Evolutionary conservation across 2,888 invertebrate genomes (phyloP), one percentile per base, ranked within the genome.

Genomic region (Phragmatobia fuliginosa): DNA sequence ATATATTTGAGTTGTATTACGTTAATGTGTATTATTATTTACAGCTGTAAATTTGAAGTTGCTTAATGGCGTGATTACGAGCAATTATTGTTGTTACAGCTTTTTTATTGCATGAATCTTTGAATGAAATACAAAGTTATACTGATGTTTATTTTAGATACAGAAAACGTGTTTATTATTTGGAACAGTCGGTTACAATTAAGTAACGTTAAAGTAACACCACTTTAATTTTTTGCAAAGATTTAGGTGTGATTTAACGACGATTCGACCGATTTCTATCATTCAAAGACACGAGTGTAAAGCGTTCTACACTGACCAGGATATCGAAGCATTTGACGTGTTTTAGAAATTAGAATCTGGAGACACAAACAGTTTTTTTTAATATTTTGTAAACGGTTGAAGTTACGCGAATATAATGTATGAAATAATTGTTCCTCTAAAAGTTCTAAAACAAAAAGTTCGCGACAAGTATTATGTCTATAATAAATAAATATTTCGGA

Each of bases 31-130:
- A 81, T 81, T 83, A 81, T 81, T 78, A 81, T 80, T 77, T 76
- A 82, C 78, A 73, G 76, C 75, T 77, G 76, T 80, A 81, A 82
- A 85, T 85, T 83, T 83, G 79, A 84, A 78, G 83, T 86, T 85
- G 84, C 82, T 85, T 82, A 84, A 85, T 81, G 75, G 78, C 77
- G 80, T 83, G 82, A 81, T 83, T 85, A 85, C 79, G 83, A 82
- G 82, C 83, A 83, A 84, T 85, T 85, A 85, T 83, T 78, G 75
- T 77, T 76, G 76, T 79, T 83, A 83, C 76, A 78, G 83, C 71
- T 70, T 80, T 76, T 80, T 80, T 80, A 79, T 76, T 80, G 72
- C 67, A 58, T 65, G 33, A 71, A 52, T 21, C 66, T 68, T 25
- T 65, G 66, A 70, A 74, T 71, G 70, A 64, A 65, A 72, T 71